A percentile compares a stretch with the other conserved stretches of the same genome.
phyloP scores from a whole-genome alignment of 1,140 invertebrate genomes.

The Pogonomyrmex californicus region DNA sequence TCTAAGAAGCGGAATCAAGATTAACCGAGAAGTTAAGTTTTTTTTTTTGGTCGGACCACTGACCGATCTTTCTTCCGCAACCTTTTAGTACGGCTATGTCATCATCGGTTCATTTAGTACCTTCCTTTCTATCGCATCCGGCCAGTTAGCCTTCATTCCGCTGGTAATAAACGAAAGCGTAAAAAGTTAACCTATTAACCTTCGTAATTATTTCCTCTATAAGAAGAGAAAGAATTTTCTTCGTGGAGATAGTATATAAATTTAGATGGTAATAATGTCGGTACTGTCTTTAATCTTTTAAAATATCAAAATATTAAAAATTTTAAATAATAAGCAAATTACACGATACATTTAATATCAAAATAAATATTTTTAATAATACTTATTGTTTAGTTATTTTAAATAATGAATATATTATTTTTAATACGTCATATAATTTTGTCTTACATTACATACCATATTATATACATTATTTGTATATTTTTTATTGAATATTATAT shows the following conservation, averaged over 20 bases:
- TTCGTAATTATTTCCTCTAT: slow-evolving; percentile 15
- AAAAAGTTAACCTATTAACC: background rate
- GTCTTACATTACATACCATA: background rate
- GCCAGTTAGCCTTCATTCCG: slow-evolving; percentile 64
- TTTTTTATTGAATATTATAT: background rate
- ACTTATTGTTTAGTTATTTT: background rate
- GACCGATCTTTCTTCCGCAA: slow-evolving; percentile 51
- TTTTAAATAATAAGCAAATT: background rate
- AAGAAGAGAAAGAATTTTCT: background rate
- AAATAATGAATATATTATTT: background rate
- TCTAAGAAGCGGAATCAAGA: slow-evolving; percentile 62
- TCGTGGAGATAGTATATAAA: background rate
- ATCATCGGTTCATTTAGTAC: slow-evolving; percentile 62
- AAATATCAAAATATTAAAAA: background rate
- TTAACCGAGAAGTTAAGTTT: slow-evolving; percentile 69
- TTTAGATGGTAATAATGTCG: background rate
- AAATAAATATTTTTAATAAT: background rate
- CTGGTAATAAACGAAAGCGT: slow-evolving; percentile 34
- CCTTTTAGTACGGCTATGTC: slow-evolving; percentile 39
- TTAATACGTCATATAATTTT: background rate
- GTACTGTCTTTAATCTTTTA: background rate
- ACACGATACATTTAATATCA: background rate
- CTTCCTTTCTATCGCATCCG: slow-evolving; percentile 61
- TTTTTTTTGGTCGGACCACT: slow-evolving; percentile 55
- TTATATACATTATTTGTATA: slow-evolving; percentile 3